A percentile compares a stretch with the other conserved stretches of the same genome.
Evolutionary conservation across 1,140 invertebrate genomes (phyloP).

Genomic region (Aphis craccivora): DNA sequence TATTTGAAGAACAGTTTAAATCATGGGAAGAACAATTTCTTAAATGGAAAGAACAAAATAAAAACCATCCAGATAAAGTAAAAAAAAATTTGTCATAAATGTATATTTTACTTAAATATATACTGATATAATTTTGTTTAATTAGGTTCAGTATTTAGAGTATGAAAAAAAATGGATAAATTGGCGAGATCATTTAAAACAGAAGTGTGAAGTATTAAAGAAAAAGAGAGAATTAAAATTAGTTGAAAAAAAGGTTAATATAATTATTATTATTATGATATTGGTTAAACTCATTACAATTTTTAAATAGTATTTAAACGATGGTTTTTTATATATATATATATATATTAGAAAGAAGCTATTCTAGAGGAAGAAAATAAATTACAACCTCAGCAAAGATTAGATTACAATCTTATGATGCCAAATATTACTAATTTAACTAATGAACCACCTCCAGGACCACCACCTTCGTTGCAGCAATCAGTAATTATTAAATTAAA

Average conservation of each 20-base stretch:
- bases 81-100: constrained; percentile 48
- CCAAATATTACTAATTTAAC: not conserved
- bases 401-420: not conserved
- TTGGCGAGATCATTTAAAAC: constrained; percentile 77
- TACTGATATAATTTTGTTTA: constrained; percentile 53
- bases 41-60: constrained; percentile 84
- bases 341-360: constrained; percentile 30
- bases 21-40: constrained; percentile 86
- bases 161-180: constrained; percentile 85
- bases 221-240: constrained; percentile 65
- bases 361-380: constrained; percentile 44
- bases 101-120: not conserved
- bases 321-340: not conserved
- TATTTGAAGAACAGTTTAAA: constrained; percentile 82
- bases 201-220: constrained; percentile 81
- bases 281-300: not conserved
- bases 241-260: constrained; percentile 48
- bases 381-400: constrained; percentile 16
- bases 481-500: not conserved
- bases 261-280: not conserved
- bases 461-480: not conserved
- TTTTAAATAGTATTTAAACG: not conserved
- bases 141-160: constrained; percentile 74
- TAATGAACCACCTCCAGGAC: constrained; percentile 26
- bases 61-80: constrained; percentile 83